Base-by-base conservation (phyloP, 2,113 vertebrate genomes). In the Nothocercus julius region DNA sequence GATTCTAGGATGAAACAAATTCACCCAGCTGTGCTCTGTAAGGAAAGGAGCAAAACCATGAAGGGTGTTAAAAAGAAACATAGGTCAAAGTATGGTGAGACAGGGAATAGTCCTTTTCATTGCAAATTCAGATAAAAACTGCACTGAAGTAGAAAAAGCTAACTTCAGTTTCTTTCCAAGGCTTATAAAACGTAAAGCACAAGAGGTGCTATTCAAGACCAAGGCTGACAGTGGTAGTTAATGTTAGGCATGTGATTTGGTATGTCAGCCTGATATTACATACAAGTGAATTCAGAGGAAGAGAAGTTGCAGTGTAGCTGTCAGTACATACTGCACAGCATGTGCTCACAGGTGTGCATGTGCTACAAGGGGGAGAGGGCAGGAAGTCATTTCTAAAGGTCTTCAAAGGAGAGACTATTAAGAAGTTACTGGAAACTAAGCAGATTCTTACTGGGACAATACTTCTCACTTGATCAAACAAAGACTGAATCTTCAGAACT, bases 1-100 rank as follows among this genome's bases (percentile, higher is more conserved):
- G 25, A 90, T 86, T 78, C 51, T 24, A 75, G 32, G 73, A 95
- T 72, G 36, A 96, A 94, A 96, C 51, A 87, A 91, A 78, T 28
- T 69, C 44, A 36, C 20, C 34, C 68, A 68, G 27, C 42, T 36
- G 67, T 38, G 68, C 42, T 95, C 76, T 74, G 69, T 44, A 87
- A 79, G 30, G 58, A 63, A 93, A 89, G 27, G 18, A 89, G 34
- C 32, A 47, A 92, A 69, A 62, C 42, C 36, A 72, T 30, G 0
- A 0, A 82, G 62, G n/a, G 30, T 10, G 18, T 81, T 90, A 62
- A 86, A 92, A 95, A 91, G 61, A 90, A 94, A 86, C 32, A 56
- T 42, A 79, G 30, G 62, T 84, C 83, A 89, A 81, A 84, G 64
- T 64, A 93, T 86, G 36, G 62, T 32, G 20, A 83, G 51, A 34